phyloP scores from a whole-genome alignment of 2,888 invertebrate species.

The Clanis bilineata region DNA sequence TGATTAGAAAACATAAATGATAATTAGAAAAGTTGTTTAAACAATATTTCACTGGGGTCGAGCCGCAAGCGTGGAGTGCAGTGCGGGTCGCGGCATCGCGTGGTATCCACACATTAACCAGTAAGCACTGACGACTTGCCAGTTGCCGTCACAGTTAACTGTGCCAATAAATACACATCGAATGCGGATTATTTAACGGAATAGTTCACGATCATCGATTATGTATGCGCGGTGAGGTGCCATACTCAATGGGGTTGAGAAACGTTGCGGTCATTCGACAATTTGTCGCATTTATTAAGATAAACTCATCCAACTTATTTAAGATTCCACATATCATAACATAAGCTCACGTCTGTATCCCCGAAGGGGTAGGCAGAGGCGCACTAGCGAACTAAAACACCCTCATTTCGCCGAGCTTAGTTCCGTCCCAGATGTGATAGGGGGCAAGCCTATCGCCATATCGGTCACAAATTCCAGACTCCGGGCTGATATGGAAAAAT shows the following conservation, averaged over 20 bases:
- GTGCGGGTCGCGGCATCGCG: slow-evolving; percentile 44
- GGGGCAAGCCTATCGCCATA: too few relatives aligned
- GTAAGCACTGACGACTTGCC: slow-evolving; percentile 62
- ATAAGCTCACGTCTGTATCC: too few relatives aligned
- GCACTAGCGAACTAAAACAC: too few relatives aligned
- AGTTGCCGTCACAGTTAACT: slow-evolving; percentile 54
- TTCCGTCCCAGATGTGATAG: too few relatives aligned
- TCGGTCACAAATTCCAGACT: too few relatives aligned
- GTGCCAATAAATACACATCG: slow-evolving; percentile 58
- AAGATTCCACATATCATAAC: too few relatives aligned
- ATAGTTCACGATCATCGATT: slow-evolving; percentile 57
- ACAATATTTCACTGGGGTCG: background rate
- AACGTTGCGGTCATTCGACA: background rate
- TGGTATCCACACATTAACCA: slow-evolving; percentile 61
- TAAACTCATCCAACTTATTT: too few relatives aligned
- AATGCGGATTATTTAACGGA: slow-evolving; percentile 59
- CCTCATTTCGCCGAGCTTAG: too few relatives aligned
- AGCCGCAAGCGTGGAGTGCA: background rate
- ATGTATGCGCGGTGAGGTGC: slow-evolving; percentile 8
- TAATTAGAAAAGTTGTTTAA: background rate
- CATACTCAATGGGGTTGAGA: background rate
- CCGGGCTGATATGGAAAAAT: too few relatives aligned
- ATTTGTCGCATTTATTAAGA: too few relatives aligned
- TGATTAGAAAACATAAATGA: background rate
- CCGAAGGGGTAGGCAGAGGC: too few relatives aligned